These are phyloP conservation scores for Podarcis muralis DNA, from an alignment of 2,113 vertebrate species.

Conservation along the genomic window DNA sequence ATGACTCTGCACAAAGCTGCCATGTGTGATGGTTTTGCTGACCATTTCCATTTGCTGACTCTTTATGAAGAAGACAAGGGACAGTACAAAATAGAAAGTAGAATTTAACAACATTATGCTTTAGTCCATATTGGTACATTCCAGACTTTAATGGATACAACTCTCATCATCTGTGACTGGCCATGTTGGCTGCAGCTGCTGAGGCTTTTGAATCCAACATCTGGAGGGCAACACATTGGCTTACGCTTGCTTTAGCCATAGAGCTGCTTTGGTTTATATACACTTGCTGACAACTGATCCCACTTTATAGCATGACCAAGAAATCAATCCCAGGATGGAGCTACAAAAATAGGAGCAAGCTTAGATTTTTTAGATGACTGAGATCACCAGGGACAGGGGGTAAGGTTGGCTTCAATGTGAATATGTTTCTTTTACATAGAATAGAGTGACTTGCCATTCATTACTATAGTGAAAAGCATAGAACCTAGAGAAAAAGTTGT, in stretches of 20 bases:
- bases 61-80: background rate
- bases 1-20: background rate
- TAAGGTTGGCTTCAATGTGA: background rate
- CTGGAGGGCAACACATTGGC: background rate
- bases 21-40: background rate
- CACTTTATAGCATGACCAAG: no score
- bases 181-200: background rate
- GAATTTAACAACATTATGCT: background rate
- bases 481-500: background rate
- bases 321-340: background rate
- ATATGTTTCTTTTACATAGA: background rate
- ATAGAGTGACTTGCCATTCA: background rate
- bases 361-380: background rate
- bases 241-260: background rate
- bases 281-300: background rate
- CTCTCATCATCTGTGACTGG: background rate
- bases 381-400: background rate
- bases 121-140: background rate
- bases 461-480: background rate
- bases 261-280: background rate
- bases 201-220: background rate
- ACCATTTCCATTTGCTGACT: background rate
- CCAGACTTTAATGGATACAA: no score
- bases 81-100: background rate
- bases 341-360: background rate